Conservation (phyloP, 2,888 invertebrate species). For the Petrophora chlorosata region DNA sequence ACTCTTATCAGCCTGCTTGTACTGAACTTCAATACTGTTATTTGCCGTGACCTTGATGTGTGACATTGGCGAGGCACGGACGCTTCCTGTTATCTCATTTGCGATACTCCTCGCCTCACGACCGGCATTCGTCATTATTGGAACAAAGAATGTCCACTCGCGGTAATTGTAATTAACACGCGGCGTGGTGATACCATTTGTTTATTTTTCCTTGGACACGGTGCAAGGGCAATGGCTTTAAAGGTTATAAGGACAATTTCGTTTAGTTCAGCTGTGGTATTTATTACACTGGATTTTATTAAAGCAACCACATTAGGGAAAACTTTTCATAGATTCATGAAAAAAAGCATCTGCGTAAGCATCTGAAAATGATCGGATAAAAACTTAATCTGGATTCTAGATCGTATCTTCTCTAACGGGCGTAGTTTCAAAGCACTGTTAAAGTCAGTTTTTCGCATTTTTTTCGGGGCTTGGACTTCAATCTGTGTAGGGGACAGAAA, state of each 20-base stretch:
- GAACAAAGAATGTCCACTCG: conserved; percentile 84
- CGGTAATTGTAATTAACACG: conserved; percentile 82
- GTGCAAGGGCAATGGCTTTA: neutral
- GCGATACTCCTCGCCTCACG: conserved; percentile 72
- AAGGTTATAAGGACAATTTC: neutral
- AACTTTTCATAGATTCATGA: no score
- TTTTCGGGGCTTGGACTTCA: no score
- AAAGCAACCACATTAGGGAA: no score
- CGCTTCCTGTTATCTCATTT: conserved; percentile 81
- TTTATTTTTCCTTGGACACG: conserved; percentile 38
- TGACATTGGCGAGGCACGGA: conserved; percentile 76
- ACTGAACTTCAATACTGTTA: neutral
- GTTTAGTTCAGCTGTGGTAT: no score
- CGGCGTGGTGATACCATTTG: conserved; percentile 33
- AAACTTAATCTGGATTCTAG: no score
- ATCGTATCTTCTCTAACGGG: no score
- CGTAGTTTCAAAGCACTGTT: no score
- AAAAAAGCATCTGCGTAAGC: no score
- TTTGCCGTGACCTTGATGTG: conserved; percentile 58
- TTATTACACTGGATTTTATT: no score
- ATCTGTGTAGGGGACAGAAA: no score
- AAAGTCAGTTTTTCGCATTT: no score
- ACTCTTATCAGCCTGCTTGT: neutral
- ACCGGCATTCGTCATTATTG: conserved; percentile 80
- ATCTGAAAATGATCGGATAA: no score